These are phyloP conservation scores for Engraulis encrasicolus DNA, from an alignment of 2,113 vertebrate species.

Conservation along the genomic window DNA sequence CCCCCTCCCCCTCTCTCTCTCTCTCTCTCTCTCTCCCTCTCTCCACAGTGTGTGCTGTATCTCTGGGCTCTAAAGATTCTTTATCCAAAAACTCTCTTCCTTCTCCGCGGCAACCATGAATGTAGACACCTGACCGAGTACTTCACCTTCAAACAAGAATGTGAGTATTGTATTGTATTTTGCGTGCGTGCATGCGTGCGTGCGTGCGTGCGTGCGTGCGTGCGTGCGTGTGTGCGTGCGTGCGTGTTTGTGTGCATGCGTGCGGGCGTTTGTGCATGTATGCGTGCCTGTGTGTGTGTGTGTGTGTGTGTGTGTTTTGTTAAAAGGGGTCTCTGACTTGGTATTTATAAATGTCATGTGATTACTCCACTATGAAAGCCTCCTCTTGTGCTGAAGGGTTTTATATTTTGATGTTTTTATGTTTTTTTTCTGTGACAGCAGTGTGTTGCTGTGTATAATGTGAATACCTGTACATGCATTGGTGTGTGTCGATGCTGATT, in stretches of 20 bases:
- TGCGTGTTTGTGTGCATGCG: background rate
- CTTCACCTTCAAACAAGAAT: conserved; percentile 99
- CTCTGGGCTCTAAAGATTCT: conserved; percentile 99
- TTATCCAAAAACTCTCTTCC: conserved; percentile 99
- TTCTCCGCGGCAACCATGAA: conserved; percentile 99
- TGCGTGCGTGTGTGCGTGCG: background rate
- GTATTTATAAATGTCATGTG: too few species aligned
- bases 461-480: too few species aligned
- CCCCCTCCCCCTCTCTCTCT: conserved; percentile 35
- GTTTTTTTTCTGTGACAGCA: too few species aligned
- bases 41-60: conserved; percentile 95
- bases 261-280: background rate
- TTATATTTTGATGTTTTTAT: too few species aligned
- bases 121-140: conserved; percentile 99
- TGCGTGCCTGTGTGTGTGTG: background rate
- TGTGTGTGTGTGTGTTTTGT: background rate
- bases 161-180: too few species aligned
- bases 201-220: conserved; percentile 42
- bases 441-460: too few species aligned
- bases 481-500: too few species aligned
- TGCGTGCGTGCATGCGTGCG: too few species aligned
- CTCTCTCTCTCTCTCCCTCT: conserved; percentile 46
- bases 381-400: too few species aligned
- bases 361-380: too few species aligned
- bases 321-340: too few species aligned